These are phyloP conservation scores for Arenaria interpres DNA, from an alignment of 2,113 vertebrate species.

Conservation along the genomic window DNA sequence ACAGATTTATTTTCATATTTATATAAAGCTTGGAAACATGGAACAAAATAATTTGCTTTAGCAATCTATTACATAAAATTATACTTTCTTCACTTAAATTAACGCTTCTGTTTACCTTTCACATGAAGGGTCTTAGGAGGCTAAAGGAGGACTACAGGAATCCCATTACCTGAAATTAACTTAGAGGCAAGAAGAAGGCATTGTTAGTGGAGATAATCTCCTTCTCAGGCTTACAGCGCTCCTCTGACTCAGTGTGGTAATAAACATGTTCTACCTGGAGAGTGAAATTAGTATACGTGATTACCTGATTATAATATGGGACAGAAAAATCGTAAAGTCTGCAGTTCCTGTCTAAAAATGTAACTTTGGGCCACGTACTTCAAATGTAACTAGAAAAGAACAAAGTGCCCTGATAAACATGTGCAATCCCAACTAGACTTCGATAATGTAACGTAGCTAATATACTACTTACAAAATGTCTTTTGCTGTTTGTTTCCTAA, in stretches of 20 bases:
- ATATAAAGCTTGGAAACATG: neutral
- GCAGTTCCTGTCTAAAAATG: neutral
- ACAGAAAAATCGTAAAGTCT: neutral
- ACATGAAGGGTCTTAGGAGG: neutral
- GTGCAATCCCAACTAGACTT: neutral
- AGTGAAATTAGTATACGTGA: neutral
- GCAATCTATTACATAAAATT: neutral
- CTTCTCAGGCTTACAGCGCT: neutral
- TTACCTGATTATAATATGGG: neutral
- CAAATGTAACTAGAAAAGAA: neutral
- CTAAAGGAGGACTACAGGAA: neutral
- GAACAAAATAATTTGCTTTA: neutral
- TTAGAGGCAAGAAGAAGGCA: neutral
- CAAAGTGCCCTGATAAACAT: neutral
- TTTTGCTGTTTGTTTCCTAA: neutral
- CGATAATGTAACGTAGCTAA: neutral
- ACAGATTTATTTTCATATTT: neutral
- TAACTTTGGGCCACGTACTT: neutral
- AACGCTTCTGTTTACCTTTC: neutral
- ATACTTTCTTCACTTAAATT: neutral
- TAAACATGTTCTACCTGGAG: neutral
- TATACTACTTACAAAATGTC: neutral
- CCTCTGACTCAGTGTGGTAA: neutral
- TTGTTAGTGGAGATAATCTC: neutral
- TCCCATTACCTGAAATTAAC: constrained; percentile 28